A percentile compares a stretch with the other conserved stretches of the same genome.
Evolutionary conservation across 1,140 invertebrate species (phyloP).

Genomic region (Listronotus oregonensis): DNA sequence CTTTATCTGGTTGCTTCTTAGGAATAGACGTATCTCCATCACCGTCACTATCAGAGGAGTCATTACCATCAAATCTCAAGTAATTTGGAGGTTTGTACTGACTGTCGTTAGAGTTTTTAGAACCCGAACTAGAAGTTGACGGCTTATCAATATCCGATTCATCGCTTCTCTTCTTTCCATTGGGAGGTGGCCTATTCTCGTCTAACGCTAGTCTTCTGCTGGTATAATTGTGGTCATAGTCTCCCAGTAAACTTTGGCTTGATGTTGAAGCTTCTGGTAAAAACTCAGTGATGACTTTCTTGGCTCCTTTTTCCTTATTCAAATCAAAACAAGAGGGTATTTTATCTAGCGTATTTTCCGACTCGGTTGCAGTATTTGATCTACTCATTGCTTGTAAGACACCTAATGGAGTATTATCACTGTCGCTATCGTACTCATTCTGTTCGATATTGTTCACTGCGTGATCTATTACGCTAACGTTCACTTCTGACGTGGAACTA

Average conservation of each 20-base stretch:
- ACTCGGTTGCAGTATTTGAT: slow-evolving; percentile 35
- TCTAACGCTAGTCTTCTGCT: background rate
- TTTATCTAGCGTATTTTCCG: slow-evolving; percentile 24
- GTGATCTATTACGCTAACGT: slow-evolving; percentile 46
- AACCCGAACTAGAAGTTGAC: background rate
- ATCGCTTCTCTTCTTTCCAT: background rate
- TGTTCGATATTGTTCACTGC: slow-evolving; percentile 15
- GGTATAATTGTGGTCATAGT: slow-evolving; percentile 26
- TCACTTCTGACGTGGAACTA: slow-evolving; percentile 52
- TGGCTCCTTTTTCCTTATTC: background rate
- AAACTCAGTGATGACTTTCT: background rate
- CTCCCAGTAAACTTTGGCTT: slow-evolving; percentile 10
- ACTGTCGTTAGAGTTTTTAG: background rate
- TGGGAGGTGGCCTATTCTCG: background rate
- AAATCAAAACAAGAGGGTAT: background rate
- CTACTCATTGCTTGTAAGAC: slow-evolving; percentile 25
- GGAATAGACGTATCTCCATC: background rate
- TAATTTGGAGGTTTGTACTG: background rate
- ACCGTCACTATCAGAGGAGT: slow-evolving; percentile 4
- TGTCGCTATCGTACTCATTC: slow-evolving; percentile 37
- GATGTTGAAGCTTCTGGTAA: slow-evolving; percentile 9
- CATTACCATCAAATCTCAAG: background rate
- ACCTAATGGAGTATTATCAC: slow-evolving; percentile 39
- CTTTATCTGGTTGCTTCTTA: background rate
- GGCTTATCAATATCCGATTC: background rate